phyloP scores from a whole-genome alignment of 2,888 invertebrate genomes.

The Crioceris asparagi region DNA sequence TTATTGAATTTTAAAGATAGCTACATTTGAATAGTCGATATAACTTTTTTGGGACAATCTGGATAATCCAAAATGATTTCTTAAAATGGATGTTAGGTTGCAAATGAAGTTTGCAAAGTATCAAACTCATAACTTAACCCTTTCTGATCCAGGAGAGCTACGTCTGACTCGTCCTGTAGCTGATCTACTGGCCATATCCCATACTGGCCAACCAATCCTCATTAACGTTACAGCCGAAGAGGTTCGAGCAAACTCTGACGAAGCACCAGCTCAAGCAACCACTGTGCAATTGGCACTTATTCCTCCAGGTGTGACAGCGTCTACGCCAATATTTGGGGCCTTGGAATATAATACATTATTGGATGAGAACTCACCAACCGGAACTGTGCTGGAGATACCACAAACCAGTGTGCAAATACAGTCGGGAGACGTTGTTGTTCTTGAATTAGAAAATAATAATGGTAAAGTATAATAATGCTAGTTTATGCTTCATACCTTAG shows the following conservation, averaged over 20 bases:
- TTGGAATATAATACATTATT: conserved; percentile 60
- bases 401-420: conserved; percentile 31
- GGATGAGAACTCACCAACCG: conserved; percentile 72
- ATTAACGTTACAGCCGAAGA: conserved; percentile 80
- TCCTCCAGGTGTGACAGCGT: conserved; percentile 32
- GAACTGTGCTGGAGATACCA: conserved; percentile 50
- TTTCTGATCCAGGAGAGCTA: conserved; percentile 50
- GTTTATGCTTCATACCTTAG: no score
- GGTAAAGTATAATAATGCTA: no score
- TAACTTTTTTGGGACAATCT: no score
- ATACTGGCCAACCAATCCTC: conserved; percentile 73
- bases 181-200: conserved; percentile 69
- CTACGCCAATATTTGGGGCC: conserved; percentile 29
- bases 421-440: conserved; percentile 59
- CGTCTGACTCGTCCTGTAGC: conserved; percentile 60
- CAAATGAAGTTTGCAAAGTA: no score
- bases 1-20: no score
- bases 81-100: no score
- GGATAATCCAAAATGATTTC: no score
- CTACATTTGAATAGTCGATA: no score
- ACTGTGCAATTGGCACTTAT: conserved; percentile 73
- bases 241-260: conserved; percentile 53
- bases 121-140: no score
- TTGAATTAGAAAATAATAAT: conserved; percentile 68
- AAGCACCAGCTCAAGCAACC: conserved; percentile 61